phyloP scores from a whole-genome alignment of 2,797 vertebrate species.

The Orientallactaga sibirica region DNA sequence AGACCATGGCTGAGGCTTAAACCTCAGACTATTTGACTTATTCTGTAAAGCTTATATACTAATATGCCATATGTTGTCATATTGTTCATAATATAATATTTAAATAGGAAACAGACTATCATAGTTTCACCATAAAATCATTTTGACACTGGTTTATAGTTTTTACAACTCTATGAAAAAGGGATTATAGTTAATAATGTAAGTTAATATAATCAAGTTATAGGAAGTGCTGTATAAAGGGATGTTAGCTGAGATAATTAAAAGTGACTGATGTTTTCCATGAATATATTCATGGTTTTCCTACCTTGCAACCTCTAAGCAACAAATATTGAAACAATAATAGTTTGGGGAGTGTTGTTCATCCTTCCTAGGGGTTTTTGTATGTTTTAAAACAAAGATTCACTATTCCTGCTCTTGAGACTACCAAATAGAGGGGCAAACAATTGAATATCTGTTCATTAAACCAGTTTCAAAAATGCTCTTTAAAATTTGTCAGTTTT shows the following conservation, averaged over 20 bases:
- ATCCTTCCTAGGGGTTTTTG: not conserved
- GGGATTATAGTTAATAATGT: not conserved
- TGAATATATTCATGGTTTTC: not conserved
- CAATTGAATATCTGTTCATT: not conserved
- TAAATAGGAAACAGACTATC: not conserved
- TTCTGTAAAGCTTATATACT: not conserved
- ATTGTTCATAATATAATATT: not conserved
- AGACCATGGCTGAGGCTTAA: not conserved
- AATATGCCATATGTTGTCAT: not conserved
- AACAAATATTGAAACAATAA: not conserved
- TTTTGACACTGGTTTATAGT: not conserved
- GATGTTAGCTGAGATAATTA: not conserved
- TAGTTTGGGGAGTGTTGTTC: not conserved
- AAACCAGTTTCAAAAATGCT: constrained; percentile 6
- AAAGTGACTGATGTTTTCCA: not conserved
- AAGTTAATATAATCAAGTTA: not conserved
- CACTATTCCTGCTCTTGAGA: not conserved
- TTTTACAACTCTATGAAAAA: not conserved
- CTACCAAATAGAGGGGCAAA: not conserved
- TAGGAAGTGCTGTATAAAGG: not conserved
- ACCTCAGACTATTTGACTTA: not conserved
- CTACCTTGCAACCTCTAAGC: not conserved
- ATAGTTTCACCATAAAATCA: not conserved
- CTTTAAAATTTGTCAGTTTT: not conserved
- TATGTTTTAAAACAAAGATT: constrained; percentile 6